Percentiles rank a stretch among this genome's conserved stretches.
phyloP scores from a whole-genome alignment of 2,113 vertebrate species.

The Meriones unguiculatus region DNA sequence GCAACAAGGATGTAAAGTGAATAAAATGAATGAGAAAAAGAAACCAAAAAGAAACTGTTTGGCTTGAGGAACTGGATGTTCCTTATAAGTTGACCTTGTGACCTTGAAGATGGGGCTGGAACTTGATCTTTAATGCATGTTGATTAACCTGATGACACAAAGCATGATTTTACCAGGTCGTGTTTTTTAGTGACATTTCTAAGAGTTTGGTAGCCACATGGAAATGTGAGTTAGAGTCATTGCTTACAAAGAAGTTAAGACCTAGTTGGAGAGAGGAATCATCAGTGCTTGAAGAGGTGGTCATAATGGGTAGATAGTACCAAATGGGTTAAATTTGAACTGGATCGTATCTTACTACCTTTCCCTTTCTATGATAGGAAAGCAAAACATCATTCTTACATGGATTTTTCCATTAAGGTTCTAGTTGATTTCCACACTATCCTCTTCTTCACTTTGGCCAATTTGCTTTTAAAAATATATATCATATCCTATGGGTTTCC shows the following conservation, averaged over 20 bases:
- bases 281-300: neutral
- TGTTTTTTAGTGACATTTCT: neutral
- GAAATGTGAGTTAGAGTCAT: neutral
- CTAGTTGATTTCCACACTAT: neutral
- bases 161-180: neutral
- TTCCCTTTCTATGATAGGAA: neutral
- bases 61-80: neutral
- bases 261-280: neutral
- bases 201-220: neutral
- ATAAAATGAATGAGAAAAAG: too few relatives aligned
- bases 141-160: neutral
- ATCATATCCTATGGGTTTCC: neutral
- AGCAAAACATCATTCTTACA: neutral
- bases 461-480: neutral
- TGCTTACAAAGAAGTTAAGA: neutral
- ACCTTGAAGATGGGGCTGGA: neutral
- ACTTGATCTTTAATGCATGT: neutral
- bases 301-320: neutral
- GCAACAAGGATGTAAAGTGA: too few relatives aligned
- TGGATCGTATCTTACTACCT: neutral
- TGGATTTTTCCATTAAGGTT: neutral
- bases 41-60: neutral
- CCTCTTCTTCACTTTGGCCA: neutral
- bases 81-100: neutral
- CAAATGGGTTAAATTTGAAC: neutral